A percentile compares a stretch with the other conserved stretches of the same genome.
Conservation (phyloP, 2,888 invertebrate genomes). For the Halictus ligatus region DNA sequence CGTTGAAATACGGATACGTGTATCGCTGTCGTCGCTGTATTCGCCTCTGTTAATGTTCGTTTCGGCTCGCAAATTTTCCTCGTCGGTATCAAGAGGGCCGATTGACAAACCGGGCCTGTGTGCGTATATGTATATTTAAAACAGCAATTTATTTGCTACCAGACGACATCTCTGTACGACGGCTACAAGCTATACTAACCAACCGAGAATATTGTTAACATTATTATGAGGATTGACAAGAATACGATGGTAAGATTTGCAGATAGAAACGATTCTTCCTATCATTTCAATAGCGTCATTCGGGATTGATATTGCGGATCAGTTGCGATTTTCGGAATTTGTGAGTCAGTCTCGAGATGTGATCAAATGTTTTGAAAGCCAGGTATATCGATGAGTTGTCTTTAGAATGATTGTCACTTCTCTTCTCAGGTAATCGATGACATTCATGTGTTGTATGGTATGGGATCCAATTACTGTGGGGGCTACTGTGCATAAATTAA, state of each 20-base stretch:
- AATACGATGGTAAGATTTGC: background rate
- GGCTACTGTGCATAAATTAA: too few species aligned
- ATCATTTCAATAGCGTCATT: background rate
- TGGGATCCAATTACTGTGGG: too few species aligned
- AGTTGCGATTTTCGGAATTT: background rate
- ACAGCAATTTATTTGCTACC: slow-evolving; percentile 6
- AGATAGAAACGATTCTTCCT: background rate
- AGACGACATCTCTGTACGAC: background rate
- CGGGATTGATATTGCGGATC: too few species aligned
- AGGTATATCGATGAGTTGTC: too few species aligned
- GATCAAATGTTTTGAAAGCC: background rate
- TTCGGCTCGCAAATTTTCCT: slow-evolving; percentile 28
- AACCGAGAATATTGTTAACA: background rate
- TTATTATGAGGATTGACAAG: background rate
- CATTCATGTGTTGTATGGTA: too few species aligned
- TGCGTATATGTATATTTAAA: slow-evolving; percentile 1
- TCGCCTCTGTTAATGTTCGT: slow-evolving; percentile 29
- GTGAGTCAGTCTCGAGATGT: background rate
- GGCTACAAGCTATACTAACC: background rate
- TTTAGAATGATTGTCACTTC: too few species aligned
- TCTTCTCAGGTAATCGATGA: too few species aligned
- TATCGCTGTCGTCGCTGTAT: slow-evolving; percentile 8
- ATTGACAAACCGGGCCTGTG: background rate
- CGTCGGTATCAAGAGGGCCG: background rate
- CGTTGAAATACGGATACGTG: slow-evolving; percentile 36